Base-by-base conservation (phyloP, 2,113 vertebrate genomes). In the Gasterosteus nipponicus region DNA sequence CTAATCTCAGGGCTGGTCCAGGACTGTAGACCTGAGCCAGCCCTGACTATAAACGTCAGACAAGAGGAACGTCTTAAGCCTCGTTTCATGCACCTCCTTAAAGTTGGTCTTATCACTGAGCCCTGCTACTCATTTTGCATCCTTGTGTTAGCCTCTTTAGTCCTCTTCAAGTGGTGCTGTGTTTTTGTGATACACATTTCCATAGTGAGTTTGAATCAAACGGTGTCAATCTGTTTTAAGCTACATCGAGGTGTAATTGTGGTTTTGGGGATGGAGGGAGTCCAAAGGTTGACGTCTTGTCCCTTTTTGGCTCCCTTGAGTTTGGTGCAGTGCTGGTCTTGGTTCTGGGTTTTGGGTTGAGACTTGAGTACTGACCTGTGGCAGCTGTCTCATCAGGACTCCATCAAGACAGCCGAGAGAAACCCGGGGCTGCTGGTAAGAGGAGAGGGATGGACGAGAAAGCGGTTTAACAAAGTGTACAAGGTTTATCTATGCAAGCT, bases 361-460 rank as follows among this genome's bases (percentile, higher is more conserved):
- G 53, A 67, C 26, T 79, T 82, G 65, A 83, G 86, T 57, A 82
- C 87, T 89, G 78, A 91, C 84, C 58, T 91, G 75, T 87, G 82
- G 80, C 73, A 84, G 87, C 85, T 93, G 85, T 93, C 44, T 91
- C 83, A 91, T 88, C 90, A 94, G 93, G 92, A 92, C 56, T 57
- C 56, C 89, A 77, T 57, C 92, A 87, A 77, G 91, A 91, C 61
- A 89, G 69, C 80, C 83, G 71, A 8, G 86, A 90, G 69, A 93
- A 89, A 89, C 85, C 91, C 19, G 84, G 89, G 84, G 92, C 88
- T 81, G 92, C 93, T 87, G 93, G 94, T 94, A 95, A 95, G 93
- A 89, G 75, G 26, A 77, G 57, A 78, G 63, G 75, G 75, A 61
- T 47, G 12, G 62, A 61, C 56, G 61, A 59, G 46, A 69, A 19